These are phyloP conservation scores for Hydropsyche tenuis DNA, from an alignment of 1,140 invertebrate genomes.

Conservation along the genomic window DNA sequence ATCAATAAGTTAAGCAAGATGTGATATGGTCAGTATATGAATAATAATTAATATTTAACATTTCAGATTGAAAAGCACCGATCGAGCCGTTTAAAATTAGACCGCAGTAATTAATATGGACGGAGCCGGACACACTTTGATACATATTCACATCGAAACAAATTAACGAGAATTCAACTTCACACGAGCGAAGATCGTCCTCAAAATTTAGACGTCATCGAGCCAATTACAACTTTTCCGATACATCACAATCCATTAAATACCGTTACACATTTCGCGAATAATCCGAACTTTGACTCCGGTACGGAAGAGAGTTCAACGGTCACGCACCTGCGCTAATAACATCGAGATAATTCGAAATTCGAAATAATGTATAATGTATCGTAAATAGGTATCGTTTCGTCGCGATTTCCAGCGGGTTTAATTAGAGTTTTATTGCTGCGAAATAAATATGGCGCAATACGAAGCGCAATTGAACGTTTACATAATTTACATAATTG, in stretches of 20 bases:
- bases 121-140: not conserved
- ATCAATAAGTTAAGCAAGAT: too few relatives aligned
- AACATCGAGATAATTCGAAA: not conserved
- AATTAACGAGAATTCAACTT: constrained; percentile 23
- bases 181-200: too few relatives aligned
- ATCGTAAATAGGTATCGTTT: not conserved
- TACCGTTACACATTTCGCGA: not conserved
- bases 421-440: constrained; percentile 8
- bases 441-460: constrained; percentile 15
- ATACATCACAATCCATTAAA: not conserved
- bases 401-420: not conserved
- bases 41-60: too few relatives aligned
- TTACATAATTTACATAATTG: constrained; percentile 7
- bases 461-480: constrained; percentile 21
- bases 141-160: constrained; percentile 16
- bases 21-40: too few relatives aligned
- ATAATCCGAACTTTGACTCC: too few relatives aligned
- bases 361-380: not conserved
- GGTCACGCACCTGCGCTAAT: not conserved
- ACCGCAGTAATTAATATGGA: not conserved
- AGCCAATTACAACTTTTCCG: too few relatives aligned
- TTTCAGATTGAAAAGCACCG: not conserved
- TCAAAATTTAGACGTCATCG: too few relatives aligned
- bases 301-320: not conserved
- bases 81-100: constrained; percentile 7